Conservation (phyloP, 2,113 vertebrate genomes). For the Dipodomys spectabilis region DNA sequence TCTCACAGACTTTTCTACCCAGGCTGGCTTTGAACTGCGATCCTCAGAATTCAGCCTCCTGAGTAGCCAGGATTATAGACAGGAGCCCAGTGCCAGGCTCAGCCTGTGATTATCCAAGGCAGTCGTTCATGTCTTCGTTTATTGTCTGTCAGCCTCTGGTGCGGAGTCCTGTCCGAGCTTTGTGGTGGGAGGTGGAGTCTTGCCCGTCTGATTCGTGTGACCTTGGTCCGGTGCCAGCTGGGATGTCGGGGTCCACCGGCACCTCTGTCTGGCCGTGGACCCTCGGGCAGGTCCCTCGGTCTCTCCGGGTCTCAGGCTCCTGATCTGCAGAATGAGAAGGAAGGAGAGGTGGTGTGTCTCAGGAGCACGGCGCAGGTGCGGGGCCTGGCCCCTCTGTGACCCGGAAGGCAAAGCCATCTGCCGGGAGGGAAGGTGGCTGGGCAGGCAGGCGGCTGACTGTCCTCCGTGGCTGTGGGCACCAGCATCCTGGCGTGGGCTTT, state of each 20-base stretch:
- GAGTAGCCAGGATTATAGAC: too few relatives aligned
- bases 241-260: background rate
- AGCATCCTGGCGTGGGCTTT: background rate
- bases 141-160: background rate
- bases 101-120: fast-evolving
- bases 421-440: background rate
- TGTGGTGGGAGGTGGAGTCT: background rate
- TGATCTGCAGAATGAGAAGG: background rate
- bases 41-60: too few relatives aligned
- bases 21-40: too few relatives aligned
- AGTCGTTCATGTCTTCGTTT: fast-evolving
- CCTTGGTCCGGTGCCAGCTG: background rate
- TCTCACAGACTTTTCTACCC: too few relatives aligned
- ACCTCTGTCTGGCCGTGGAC: fast-evolving
- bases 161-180: too few relatives aligned
- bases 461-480: background rate
- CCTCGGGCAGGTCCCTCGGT: fast-evolving
- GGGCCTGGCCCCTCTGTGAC: background rate
- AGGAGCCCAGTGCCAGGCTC: too few relatives aligned
- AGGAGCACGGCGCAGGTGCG: too few relatives aligned
- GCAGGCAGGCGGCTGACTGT: background rate
- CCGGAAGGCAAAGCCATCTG: background rate
- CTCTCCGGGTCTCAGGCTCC: background rate
- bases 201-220: fast-evolving
- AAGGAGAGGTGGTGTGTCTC: fast-evolving